Evolutionary conservation across 2,113 vertebrate genomes (phyloP).

Genomic region (Neolamprologus sp.): DNA sequence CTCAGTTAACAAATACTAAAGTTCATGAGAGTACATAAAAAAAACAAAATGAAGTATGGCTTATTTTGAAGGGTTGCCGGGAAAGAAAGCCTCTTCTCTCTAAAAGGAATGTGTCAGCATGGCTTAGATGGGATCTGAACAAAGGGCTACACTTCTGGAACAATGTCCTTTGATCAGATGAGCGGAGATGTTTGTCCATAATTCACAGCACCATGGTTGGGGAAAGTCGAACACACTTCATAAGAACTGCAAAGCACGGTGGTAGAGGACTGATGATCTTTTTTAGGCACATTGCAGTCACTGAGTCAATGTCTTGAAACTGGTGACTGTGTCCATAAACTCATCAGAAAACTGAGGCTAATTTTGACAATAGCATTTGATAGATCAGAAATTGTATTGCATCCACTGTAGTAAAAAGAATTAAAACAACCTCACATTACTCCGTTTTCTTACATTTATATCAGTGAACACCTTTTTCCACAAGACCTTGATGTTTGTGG

Average conservation of each 20-base stretch:
- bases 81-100: neutral
- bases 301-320: neutral
- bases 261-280: neutral
- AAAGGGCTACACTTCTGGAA: neutral
- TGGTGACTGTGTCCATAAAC: neutral
- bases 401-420: neutral
- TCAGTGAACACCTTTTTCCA: neutral
- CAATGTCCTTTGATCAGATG: neutral
- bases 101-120: neutral
- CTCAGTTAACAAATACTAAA: neutral
- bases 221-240: neutral
- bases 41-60: neutral
- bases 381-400: neutral
- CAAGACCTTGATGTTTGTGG: neutral
- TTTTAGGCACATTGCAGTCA: neutral
- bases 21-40: neutral
- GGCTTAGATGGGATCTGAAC: neutral
- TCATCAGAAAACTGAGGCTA: neutral
- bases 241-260: neutral
- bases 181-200: neutral
- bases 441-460: neutral
- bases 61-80: neutral
- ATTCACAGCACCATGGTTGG: neutral
- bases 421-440: neutral
- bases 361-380: neutral